Conservation (phyloP, 2,888 invertebrate species). For the Antheraea assamensis region DNA sequence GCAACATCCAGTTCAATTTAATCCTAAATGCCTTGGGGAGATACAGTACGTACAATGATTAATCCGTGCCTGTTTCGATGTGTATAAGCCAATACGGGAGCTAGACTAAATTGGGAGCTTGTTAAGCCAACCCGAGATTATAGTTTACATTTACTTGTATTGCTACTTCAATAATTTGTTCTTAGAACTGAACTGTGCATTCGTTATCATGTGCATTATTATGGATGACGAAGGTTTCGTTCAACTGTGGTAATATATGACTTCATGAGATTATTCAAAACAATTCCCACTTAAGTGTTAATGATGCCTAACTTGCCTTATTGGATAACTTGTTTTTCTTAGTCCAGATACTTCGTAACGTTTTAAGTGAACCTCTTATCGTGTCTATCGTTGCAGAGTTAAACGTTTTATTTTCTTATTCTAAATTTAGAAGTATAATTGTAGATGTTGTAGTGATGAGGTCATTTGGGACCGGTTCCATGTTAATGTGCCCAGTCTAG, state of each 20-base stretch:
- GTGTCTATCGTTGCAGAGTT: background rate
- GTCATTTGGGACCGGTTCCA: background rate
- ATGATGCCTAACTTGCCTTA: background rate
- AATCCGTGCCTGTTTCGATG: conserved; percentile 31
- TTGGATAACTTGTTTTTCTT: background rate
- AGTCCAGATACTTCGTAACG: background rate
- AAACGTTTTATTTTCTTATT: background rate
- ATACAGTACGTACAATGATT: conserved; percentile 36
- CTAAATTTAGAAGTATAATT: background rate
- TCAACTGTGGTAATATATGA: background rate
- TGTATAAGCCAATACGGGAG: conserved; percentile 33
- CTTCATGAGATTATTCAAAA: background rate
- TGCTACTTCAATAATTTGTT: background rate
- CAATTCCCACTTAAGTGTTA: background rate
- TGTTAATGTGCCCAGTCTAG: background rate
- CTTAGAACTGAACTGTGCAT: background rate
- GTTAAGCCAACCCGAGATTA: conserved; percentile 30
- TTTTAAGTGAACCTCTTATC: background rate
- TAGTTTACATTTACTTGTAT: background rate
- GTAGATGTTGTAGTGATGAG: background rate
- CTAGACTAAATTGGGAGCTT: conserved; percentile 35
- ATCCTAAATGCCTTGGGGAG: conserved; percentile 35
- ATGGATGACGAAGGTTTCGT: background rate
- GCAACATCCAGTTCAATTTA: conserved; percentile 32
- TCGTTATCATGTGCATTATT: background rate